A percentile compares a stretch with the other conserved stretches of the same genome.
Conservation (phyloP, 2,888 invertebrate species). For the Mactromeris polynyma region DNA sequence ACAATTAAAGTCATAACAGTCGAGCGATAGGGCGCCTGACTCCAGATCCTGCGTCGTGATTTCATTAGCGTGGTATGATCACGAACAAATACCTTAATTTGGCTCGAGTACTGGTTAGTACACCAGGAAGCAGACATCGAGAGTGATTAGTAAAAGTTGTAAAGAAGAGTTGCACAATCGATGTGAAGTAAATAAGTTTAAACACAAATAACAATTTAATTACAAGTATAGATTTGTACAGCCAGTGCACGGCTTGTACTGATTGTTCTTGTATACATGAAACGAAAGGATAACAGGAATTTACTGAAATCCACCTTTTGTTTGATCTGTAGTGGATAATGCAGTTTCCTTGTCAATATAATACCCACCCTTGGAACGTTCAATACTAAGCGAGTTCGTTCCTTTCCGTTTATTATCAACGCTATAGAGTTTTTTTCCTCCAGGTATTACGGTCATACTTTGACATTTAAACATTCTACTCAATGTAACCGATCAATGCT, state of each 20-base stretch:
- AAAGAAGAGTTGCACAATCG: neutral
- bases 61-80: no score
- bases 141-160: no score
- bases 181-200: neutral
- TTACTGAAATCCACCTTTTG: neutral
- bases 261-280: neutral
- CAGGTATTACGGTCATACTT: neutral
- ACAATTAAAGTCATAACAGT: no score
- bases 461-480: conserved; percentile 23
- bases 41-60: no score
- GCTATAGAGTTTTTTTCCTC: neutral
- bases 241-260: neutral
- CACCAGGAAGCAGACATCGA: no score
- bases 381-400: neutral
- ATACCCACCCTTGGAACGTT: neutral
- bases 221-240: neutral
- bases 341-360: conserved; percentile 11
- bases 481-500: no score
- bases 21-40: no score
- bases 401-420: neutral
- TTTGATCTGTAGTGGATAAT: conserved; percentile 11
- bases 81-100: no score
- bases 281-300: neutral
- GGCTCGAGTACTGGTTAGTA: no score
- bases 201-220: neutral